Evolutionary conservation across 2,113 vertebrate species (phyloP), one percentile per base, ranked within the genome.

Genomic region (Romanogobio albipinnatus): DNA sequence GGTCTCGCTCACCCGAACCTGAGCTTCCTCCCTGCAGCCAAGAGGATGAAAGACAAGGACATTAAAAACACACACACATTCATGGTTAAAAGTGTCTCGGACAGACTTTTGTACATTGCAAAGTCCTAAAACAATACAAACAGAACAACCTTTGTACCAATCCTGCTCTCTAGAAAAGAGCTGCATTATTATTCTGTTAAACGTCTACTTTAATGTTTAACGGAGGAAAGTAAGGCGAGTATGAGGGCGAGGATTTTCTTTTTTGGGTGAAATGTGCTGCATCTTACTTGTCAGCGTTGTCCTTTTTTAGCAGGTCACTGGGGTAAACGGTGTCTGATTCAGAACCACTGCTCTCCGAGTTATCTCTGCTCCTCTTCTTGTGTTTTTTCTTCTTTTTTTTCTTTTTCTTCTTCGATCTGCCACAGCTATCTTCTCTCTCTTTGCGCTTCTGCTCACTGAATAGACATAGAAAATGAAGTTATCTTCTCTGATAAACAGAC

Each of bases 311-410:
- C 83, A 39, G 93, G 85, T 96, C 95, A 87, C 94, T 95, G 26
- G 90, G 91, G 14, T 88, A 92, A 11, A 95, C 90, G 0, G 90
- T 86, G 26, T 95, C 95, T 4, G 91, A 90, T 9, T 95, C 96
- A 0, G 92, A 95, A 0, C 92, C 93, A 0, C 93, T 94, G 89
- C 91, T 94, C 10, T 91, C 92, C 0, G 92, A 92, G 36, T 79
- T 90, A 2, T 89, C 93, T 75, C 43, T 89, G 0, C 51, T 92
- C 85, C 90, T 95, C 86, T 92, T 94, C 43, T 95, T 96, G 88
- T 93, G 96, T 77, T 94, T 96, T 33, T 94, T 96, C 87, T 90
- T 96, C 82, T 95, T 95, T 94, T 93, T 93, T 83, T 94, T 93
- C 61, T 89, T 95, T 74, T 93, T 96, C 83, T 92, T 97, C 90